A percentile compares a stretch with the other conserved stretches of the same genome.
Conservation (phyloP, 1,140 invertebrate genomes). For the Cardiocondyla obscurior region DNA sequence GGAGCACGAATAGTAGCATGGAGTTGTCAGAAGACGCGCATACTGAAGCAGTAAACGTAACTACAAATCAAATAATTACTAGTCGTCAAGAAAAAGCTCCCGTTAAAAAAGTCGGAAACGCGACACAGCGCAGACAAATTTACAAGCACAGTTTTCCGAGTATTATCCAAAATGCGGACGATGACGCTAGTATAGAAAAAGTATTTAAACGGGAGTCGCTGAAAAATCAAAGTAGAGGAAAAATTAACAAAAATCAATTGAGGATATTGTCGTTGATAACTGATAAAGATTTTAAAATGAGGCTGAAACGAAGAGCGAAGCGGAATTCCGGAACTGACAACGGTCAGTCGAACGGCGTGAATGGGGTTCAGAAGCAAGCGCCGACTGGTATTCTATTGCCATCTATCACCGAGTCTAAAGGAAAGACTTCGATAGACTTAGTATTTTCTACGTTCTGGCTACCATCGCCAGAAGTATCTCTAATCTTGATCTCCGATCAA, state of each 20-base stretch:
- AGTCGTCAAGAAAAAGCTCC: background rate
- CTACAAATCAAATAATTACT: background rate
- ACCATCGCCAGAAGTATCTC: constrained; percentile 78
- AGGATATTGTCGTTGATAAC: constrained; percentile 1
- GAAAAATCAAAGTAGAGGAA: constrained; percentile 25
- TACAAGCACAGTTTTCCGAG: background rate
- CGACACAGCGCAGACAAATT: background rate
- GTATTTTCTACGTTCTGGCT: constrained; percentile 85
- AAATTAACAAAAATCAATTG: background rate
- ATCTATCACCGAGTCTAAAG: constrained; percentile 75
- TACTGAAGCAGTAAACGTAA: background rate
- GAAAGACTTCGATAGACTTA: constrained; percentile 82
- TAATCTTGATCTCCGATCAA: constrained; percentile 81
- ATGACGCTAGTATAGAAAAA: constrained; percentile 48
- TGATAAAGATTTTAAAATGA: constrained; percentile 1
- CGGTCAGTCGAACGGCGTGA: constrained; percentile 70
- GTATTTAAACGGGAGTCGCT: constrained; percentile 51
- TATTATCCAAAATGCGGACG: background rate
- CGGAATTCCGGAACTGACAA: constrained; percentile 21
- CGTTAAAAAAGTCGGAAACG: background rate
- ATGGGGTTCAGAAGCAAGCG: constrained; percentile 81
- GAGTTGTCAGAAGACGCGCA: background rate
- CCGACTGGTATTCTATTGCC: constrained; percentile 79
- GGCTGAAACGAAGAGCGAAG: constrained; percentile 19
- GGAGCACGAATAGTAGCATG: background rate